Base-by-base conservation (phyloP, 1,140 invertebrate genomes). In the Chelonus insularis region DNA sequence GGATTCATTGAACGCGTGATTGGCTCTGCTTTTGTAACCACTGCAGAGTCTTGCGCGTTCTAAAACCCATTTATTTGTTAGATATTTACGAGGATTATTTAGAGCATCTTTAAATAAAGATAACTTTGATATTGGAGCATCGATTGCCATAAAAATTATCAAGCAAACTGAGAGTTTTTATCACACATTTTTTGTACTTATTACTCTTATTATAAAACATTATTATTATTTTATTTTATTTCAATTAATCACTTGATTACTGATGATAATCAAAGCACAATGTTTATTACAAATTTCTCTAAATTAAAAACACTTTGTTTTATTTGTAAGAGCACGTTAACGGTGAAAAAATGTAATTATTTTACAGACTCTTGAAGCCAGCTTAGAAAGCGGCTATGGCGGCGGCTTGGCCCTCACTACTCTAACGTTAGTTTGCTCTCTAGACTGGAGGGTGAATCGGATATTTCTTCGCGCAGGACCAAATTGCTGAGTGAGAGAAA, bases 361-460 rank as follows among this genome's bases (percentile, higher is more conserved):
- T 29, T 29, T 29, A n/a, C n/a, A n/a, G n/a, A n/a, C n/a, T n/a
- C n/a, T 29, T 29, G 25, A 29, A 7, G 25, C 7, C 25, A 29
- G 25, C 25, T 29, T 29, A 70, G 69, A 73, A 71, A 78, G 76
- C 75, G 75, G 75, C 77, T 78, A 77, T 78, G 76, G 77, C 76
- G 75, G 75, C 73, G 65, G 77, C 75, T 72, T 77, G 71, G 75
- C 75, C 74, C 77, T 74, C 74, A 79, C 78, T 79, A 71, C 65
- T 72, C 64, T 66, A 71, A 69, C 61, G 47, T 51, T 34, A 21
- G 34, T 39, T 55, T 12, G 12, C n/a, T 23, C 34, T 37, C 20
- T 29, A 11, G 34, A 37, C 12, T 5, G 34, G 9, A 55, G 34
- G 52, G 52, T 55, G 52, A 55, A 36, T 52, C 11, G 36, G 14